Base-by-base conservation (phyloP, 2,113 vertebrate species). In the Camelus bactrianus region DNA sequence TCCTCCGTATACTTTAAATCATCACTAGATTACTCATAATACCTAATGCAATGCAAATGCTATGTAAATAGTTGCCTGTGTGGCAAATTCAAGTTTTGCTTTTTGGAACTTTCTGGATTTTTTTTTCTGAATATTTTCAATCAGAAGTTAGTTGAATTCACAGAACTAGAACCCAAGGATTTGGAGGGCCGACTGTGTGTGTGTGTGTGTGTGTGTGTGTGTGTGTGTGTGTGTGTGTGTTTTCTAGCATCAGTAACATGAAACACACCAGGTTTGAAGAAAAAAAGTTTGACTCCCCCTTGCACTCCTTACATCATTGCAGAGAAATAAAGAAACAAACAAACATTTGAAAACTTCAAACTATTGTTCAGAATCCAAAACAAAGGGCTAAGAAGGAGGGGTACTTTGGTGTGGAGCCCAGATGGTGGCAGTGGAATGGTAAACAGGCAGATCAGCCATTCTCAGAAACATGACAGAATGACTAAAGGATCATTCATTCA, bases 221-320 rank as follows among this genome's bases (percentile, higher is more conserved):
- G 38, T 38, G 19, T 54, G 2, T 35, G 32, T 79, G 10, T 48
- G 13, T 65, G 15, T 42, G 20, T 42, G 32, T 48, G 35, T 20
- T 4, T 35, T 14, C 82, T 82, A 77, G 46, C 67, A 52, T 81
- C 38, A 67, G 48, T 6, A 86, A 90, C 87, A 65, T 76, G 15
- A 95, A 90, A 77, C 92, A 3, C 22, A 81, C 72, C 65, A 60
- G 13, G 32, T 76, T 73, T 80, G 38, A 93, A 75, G 30, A 81
- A 64, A 92, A 86, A 86, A 32, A 14, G 52, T 76, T 88, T 95
- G 50, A 88, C 56, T 93, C 24, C 30, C 76, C 26, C 28, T 72
- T 70, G 3, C 42, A 69, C 86, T 75, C 69, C 50, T 58, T 90
- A 56, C 8, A 6, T 42, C 80, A 87, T 3, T 42, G n/a, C 11